Evolutionary conservation across 2,888 invertebrate species (phyloP).

Genomic region (Odontomyia ornata): DNA sequence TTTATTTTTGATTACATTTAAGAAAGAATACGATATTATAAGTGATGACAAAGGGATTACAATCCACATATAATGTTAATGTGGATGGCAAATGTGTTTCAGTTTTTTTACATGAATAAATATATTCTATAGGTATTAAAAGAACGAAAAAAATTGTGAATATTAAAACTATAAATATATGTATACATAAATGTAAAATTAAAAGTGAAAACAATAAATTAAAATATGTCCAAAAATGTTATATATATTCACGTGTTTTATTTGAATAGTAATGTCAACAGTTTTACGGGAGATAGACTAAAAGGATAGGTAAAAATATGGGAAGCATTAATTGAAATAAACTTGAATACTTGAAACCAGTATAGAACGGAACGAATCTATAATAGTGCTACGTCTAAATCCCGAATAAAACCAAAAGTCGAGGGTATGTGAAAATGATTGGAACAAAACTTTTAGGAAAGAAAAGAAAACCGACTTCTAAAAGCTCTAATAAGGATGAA

Average conservation of each 20-base stretch:
- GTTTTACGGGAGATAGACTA: constrained; percentile 42
- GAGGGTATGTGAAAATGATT: no score
- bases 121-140: constrained; percentile 33
- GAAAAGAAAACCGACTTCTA: no score
- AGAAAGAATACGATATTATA: neutral
- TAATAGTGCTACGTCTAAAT: no score
- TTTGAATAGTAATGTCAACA: constrained; percentile 47
- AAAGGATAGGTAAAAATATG: constrained; percentile 32
- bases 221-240: constrained; percentile 41
- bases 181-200: constrained; percentile 23
- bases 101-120: constrained; percentile 21
- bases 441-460: no score
- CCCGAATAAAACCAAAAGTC: no score
- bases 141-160: constrained; percentile 34
- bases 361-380: no score
- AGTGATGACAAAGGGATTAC: neutral
- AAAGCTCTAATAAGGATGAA: no score
- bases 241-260: constrained; percentile 50
- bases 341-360: no score
- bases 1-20: no score
- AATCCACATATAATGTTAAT: neutral
- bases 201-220: constrained; percentile 30
- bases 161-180: constrained; percentile 28
- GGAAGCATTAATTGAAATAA: no score
- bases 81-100: neutral